Evolutionary conservation across 2,888 invertebrate species (phyloP), one percentile per base, ranked within the genome.

Genomic region (Patella depressa): DNA sequence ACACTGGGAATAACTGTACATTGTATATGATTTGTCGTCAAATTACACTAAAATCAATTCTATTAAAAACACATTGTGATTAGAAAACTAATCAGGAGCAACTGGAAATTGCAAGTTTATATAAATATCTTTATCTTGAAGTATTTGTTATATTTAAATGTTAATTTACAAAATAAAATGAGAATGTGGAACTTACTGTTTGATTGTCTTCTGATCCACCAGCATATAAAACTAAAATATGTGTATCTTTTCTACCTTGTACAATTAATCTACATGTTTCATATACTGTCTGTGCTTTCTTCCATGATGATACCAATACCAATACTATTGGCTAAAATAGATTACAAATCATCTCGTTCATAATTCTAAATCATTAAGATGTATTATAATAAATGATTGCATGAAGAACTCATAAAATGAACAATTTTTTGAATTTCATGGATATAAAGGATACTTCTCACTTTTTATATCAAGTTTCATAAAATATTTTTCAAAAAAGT

Each of bases 251-350:
- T 5, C 74, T 72, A 14, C 72, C 79, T 7, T 77, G 71, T 14
- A 85, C 71, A 45, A 89, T 74, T 14, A 72, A 24, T 4, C 54
- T 17, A 29, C 87, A 84, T 1, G 81, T 79, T 34, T 86, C 82
- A 78, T 85, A 87, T 4, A 91, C 84, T 15, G 73, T 74, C 73
- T 86, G 81, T 5, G 88, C 91, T 76, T 24, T 94, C 94, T 72
- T 94, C 93, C 86, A 93, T 86, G n/a, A 94, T 0, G 94, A 93
- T 83, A 95, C 95, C 24, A 96, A 89, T 77, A 96, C 93, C 7
- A 96, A 92, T 24, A 93, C 93, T 17, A 93, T 91, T 0, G 96
- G 95, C 55, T 94, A 94, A 69, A 92, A 92, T 29, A 77, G 45
- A 45, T 45, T 45, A 19, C 53, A 57, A 72, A 54, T 19, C 11